phyloP scores from a whole-genome alignment of 1,140 invertebrate genomes.

The Lepidostoma basale region DNA sequence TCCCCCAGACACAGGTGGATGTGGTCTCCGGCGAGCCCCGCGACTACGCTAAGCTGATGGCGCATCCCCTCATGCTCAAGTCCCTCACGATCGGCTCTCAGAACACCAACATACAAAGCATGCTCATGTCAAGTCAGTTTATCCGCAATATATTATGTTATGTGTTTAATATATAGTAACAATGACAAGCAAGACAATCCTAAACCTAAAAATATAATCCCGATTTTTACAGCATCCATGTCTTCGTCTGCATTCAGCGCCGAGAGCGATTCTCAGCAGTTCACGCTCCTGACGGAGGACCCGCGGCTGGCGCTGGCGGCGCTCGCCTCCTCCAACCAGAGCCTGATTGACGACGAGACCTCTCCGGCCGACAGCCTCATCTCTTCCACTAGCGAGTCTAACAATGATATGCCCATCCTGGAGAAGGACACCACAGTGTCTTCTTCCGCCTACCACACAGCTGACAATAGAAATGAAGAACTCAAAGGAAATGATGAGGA shows the following conservation, averaged over 20 bases:
- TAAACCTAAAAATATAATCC: neutral
- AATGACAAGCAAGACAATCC: neutral
- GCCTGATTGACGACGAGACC: slow-evolving; percentile 74
- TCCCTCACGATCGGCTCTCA: slow-evolving; percentile 57
- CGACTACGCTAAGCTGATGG: slow-evolving; percentile 50
- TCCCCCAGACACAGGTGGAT: slow-evolving; percentile 31
- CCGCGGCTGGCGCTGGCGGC: slow-evolving; percentile 78
- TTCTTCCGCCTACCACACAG: slow-evolving; percentile 58
- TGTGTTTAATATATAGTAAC: neutral
- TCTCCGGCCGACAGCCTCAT: slow-evolving; percentile 80
- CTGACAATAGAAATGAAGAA: slow-evolving; percentile 54
- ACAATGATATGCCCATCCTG: slow-evolving; percentile 58
- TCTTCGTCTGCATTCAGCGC: slow-evolving; percentile 52
- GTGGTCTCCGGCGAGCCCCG: slow-evolving; percentile 39
- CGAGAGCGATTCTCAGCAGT: slow-evolving; percentile 49
- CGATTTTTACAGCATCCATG: slow-evolving; percentile 54
- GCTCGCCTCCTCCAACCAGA: slow-evolving; percentile 69
- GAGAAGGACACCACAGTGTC: slow-evolving; percentile 55
- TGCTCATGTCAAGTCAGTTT: slow-evolving; percentile 56
- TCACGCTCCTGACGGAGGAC: slow-evolving; percentile 67
- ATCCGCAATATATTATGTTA: neutral
- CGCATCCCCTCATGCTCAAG: slow-evolving; percentile 59
- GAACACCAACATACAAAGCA: slow-evolving; percentile 52
- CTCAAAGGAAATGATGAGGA: slow-evolving; percentile 52
- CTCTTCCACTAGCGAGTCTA: slow-evolving; percentile 71